Evolutionary conservation across 2,797 vertebrate species (phyloP), one percentile per base, ranked within the genome.

Genomic region (Heterohyrax brucei): DNA sequence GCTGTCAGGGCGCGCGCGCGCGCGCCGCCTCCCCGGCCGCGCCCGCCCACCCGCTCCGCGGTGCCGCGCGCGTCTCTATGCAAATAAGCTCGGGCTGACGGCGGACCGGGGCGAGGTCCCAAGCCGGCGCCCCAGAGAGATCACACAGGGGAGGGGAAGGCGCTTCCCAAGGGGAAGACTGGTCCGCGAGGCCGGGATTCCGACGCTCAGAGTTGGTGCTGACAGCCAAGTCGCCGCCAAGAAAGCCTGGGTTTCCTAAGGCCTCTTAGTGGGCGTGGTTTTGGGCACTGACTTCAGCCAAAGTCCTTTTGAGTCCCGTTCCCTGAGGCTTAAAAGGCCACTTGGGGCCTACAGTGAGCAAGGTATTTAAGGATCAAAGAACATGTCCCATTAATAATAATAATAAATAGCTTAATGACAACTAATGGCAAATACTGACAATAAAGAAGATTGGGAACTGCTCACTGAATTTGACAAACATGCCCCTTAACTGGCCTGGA

Each of bases 1-100:
- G 93, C 97, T 97, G 97, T 98, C 96, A 97, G 97, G 97, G 95
- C 97, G 92, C 85, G 97, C 97, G 92, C 85, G 97, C 97, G 94
- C 97, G 97, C 98, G 97, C 96, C 97, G 95, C 93, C 97, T 96
- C 93, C 97, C 73, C 68, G 86, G 91, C 97, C 97, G 89, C 95
- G 39, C 97, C 95, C 96, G 91, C 93, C 94, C 87, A 59, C 89
- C 77, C 64, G 62, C n/a, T 82, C 68, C 66, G 84, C 82, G 66
- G 4, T 62, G 10, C 39, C 46, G 30, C 0, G 0, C 1, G 0
- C 0, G 0, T 9, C 82, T 0, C 22, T 56, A 92, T 84, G 87
- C 87, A 88, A 95, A 95, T 0, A 0, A 86, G 0, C 0, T 3
- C 4, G 84, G 66, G 18, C 13, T 33, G 88, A 48, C 78, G 14